Conservation (phyloP, 2,797 vertebrate species). For the Hydrocynus forskahlii region DNA sequence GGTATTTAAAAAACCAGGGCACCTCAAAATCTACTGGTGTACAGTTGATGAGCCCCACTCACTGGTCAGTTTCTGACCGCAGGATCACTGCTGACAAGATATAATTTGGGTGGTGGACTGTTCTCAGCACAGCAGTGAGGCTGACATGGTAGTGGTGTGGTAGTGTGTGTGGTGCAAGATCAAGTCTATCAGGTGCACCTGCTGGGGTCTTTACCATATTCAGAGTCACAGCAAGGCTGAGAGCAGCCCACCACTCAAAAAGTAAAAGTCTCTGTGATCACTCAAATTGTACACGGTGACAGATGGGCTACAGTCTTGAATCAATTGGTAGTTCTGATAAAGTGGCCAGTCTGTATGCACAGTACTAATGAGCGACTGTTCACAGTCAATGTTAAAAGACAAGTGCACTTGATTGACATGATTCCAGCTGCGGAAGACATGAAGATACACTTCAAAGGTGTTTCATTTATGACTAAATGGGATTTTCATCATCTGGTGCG, state of each 20-base stretch:
- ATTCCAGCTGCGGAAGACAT: neutral
- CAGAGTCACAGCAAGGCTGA: neutral
- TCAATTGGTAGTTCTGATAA: neutral
- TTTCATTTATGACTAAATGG: slow-evolving; percentile 1
- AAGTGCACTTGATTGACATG: neutral
- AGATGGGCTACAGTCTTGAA: too few relatives aligned
- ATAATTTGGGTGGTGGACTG: too few relatives aligned
- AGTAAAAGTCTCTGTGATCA: too few relatives aligned
- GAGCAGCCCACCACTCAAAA: neutral
- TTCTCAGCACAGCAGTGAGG: too few relatives aligned
- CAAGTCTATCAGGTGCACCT: neutral
- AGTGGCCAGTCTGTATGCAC: neutral
- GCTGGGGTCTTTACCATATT: neutral
- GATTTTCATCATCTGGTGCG: neutral
- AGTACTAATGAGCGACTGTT: neutral
- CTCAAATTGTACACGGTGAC: too few relatives aligned
- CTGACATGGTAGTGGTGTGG: too few relatives aligned
- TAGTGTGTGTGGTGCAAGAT: too few relatives aligned
- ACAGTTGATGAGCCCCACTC: too few relatives aligned
- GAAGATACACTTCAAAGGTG: slow-evolving; percentile 9
- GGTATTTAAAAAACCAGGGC: too few relatives aligned
- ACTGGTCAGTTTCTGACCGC: too few relatives aligned
- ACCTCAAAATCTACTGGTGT: too few relatives aligned
- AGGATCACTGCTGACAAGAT: too few relatives aligned
- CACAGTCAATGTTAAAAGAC: neutral